These are phyloP conservation scores for Piprites chloris DNA, from an alignment of 2,113 vertebrate genomes.

Conservation along the genomic window DNA sequence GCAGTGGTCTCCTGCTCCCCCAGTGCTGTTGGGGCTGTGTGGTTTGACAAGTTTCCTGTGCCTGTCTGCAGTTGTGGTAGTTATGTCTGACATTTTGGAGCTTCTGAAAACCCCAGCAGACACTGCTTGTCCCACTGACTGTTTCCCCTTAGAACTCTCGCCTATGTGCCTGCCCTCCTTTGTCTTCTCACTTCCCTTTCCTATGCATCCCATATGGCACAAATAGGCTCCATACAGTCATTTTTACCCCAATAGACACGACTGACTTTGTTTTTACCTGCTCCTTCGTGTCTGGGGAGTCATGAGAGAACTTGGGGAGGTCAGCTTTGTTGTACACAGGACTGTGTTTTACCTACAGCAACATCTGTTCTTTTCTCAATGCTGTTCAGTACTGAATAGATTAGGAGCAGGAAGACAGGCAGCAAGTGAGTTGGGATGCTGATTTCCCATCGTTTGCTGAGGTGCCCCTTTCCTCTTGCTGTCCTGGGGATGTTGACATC, in stretches of 20 bases:
- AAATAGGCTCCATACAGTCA: neutral
- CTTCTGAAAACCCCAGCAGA: neutral
- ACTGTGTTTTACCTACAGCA: neutral
- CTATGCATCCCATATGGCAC: neutral
- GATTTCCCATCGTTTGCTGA: neutral
- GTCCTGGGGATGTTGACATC: neutral
- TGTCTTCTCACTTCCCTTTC: neutral
- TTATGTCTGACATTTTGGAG: neutral
- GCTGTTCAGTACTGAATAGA: neutral
- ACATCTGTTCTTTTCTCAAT: neutral
- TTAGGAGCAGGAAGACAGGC: neutral
- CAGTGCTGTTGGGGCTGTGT: accelerated
- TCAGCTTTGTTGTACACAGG: neutral
- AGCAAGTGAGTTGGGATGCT: neutral
- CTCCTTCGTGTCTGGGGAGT: neutral
- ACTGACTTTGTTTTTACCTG: neutral
- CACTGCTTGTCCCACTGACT: neutral
- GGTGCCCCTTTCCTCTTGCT: neutral
- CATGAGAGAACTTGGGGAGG: neutral
- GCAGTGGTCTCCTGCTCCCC: neutral
- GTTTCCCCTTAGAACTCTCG: neutral
- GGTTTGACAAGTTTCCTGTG: accelerated
- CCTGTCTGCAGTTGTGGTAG: neutral
- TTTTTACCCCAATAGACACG: neutral
- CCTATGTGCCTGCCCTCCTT: neutral